phyloP scores from a whole-genome alignment of 2,888 invertebrate species.

The Tinea trinotella region DNA sequence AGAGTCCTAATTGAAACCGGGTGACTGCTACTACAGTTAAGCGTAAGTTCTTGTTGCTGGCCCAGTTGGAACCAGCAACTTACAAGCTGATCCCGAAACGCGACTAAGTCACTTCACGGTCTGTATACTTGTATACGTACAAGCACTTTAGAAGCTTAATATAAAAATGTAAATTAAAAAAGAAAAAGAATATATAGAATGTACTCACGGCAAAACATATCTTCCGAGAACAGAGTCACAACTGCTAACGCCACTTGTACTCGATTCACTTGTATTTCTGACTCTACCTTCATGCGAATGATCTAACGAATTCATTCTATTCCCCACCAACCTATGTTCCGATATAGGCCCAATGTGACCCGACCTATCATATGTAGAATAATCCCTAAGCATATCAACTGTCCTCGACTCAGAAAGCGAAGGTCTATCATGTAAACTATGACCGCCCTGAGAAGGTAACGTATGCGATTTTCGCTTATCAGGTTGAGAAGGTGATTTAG shows the following conservation, averaged over 20 bases:
- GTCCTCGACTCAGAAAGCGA: slow-evolving; percentile 80
- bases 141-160: no score
- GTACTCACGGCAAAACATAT: slow-evolving; percentile 70
- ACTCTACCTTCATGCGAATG: slow-evolving; percentile 54
- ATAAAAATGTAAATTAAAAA: no score
- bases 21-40: no score
- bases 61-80: no score
- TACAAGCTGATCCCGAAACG: no score
- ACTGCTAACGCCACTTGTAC: slow-evolving; percentile 87
- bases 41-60: no score
- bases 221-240: slow-evolving; percentile 81
- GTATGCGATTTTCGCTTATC: slow-evolving; percentile 68
- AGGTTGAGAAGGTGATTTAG: slow-evolving; percentile 27
- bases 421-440: slow-evolving; percentile 74
- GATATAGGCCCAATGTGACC: slow-evolving; percentile 29
- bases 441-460: slow-evolving; percentile 66
- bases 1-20: no score
- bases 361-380: slow-evolving; percentile 45
- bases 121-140: no score
- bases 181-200: no score
- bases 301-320: slow-evolving; percentile 56
- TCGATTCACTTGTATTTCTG: slow-evolving; percentile 77
- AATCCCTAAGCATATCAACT: slow-evolving; percentile 71
- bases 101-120: no score
- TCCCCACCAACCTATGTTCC: slow-evolving; percentile 37